phyloP scores from a whole-genome alignment of 2,888 invertebrate species.

The Noctua fimbriata region DNA sequence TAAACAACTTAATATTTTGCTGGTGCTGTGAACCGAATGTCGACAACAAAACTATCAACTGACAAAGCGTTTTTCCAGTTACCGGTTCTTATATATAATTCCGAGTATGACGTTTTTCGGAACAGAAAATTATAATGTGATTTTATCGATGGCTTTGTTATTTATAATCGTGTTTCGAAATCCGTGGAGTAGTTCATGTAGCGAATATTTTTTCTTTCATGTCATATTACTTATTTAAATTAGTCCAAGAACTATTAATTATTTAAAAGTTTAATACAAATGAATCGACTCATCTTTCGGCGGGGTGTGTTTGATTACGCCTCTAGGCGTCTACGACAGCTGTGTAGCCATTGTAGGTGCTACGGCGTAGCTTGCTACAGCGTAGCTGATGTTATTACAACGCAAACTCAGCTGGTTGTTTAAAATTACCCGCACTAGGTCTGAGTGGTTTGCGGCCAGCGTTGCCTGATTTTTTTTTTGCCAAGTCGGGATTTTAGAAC shows the following conservation, averaged over 20 bases:
- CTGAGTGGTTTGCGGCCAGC: background rate
- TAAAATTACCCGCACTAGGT: background rate
- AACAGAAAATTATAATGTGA: slow-evolving; percentile 24
- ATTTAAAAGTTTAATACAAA: background rate
- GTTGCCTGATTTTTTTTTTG: too few species aligned
- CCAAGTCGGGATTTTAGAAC: too few species aligned
- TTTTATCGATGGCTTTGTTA: slow-evolving; percentile 25
- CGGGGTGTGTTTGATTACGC: background rate
- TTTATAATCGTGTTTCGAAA: background rate
- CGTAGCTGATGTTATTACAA: background rate
- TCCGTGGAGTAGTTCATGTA: slow-evolving; percentile 33
- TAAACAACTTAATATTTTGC: slow-evolving; percentile 7
- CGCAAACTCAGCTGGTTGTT: background rate
- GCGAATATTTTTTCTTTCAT: background rate
- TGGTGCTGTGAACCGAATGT: slow-evolving; percentile 3
- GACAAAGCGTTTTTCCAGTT: slow-evolving; percentile 2
- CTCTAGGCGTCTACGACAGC: background rate
- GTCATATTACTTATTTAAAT: background rate
- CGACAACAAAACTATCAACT: background rate
- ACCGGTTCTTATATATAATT: slow-evolving; percentile 19
- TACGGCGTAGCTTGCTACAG: slow-evolving; percentile 31
- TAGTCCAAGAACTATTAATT: background rate
- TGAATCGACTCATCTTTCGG: background rate
- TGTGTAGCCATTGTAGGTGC: background rate
- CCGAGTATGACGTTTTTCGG: background rate